Conservation (phyloP, 2,888 invertebrate species). For the Meganola albula region DNA sequence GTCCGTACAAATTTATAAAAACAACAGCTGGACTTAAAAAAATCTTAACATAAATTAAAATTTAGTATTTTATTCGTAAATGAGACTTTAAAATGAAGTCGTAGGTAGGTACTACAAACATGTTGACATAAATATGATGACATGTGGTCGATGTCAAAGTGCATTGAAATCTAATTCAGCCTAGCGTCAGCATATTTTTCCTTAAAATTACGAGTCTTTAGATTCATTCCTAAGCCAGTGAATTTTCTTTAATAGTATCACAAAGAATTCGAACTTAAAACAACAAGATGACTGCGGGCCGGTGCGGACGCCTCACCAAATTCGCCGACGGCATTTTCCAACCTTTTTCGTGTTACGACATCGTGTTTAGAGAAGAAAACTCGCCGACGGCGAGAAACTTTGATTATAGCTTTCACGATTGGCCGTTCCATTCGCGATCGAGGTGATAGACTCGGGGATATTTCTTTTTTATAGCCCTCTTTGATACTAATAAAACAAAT, state of each 20-base stretch:
- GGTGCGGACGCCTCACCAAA: constrained; percentile 51
- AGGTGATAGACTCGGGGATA: constrained; percentile 69
- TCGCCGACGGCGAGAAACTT: constrained; percentile 71
- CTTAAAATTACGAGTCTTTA: constrained; percentile 31
- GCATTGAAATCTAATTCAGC: too few relatives aligned
- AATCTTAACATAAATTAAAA: too few relatives aligned
- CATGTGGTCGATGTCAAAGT: too few relatives aligned
- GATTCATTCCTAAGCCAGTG: constrained; percentile 50
- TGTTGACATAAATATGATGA: too few relatives aligned
- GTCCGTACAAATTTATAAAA: constrained; percentile 26
- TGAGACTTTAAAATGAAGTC: too few relatives aligned
- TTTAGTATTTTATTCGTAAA: too few relatives aligned
- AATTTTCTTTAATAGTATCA: constrained; percentile 56
- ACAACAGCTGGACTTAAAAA: constrained; percentile 20
- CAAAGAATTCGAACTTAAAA: constrained; percentile 61
- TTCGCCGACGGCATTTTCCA: constrained; percentile 67
- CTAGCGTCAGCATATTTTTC: constrained; percentile 8
- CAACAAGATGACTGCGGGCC: constrained; percentile 47
- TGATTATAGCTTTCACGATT: constrained; percentile 74
- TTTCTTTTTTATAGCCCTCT: constrained; percentile 71
- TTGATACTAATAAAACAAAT: constrained; percentile 75
- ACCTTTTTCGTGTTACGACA: constrained; percentile 75
- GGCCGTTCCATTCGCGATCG: constrained; percentile 64
- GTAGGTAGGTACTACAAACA: too few relatives aligned
- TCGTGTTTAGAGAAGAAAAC: constrained; percentile 74